Evolutionary conservation across 2,797 vertebrate species (phyloP), one percentile per base, ranked within the genome.

Genomic region (Denticeps clupeoides): DNA sequence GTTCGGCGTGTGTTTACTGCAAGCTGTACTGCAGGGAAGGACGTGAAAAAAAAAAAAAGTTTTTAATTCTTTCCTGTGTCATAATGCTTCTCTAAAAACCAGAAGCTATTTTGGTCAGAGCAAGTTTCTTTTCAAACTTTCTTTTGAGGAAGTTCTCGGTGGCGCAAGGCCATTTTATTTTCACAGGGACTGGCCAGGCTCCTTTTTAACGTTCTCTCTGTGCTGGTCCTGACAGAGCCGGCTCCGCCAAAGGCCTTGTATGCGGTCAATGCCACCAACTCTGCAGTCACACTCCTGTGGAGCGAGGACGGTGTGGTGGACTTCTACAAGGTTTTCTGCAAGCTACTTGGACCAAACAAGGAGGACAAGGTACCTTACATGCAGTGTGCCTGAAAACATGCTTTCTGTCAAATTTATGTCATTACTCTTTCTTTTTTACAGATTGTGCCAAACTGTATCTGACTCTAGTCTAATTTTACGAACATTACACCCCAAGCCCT

Each of bases 221-320:
- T n/a, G n/a, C n/a, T n/a, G n/a, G n/a, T n/a, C n/a, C n/a, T n/a
- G n/a, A 18, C 75, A 97, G 93, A 93, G 16, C 94, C 94, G n/a
- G 92, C 89, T 9, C 87, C 94, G 42, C 90, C 91, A 3, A 85
- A 83, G 59, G 86, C 88, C 0, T 76, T 98, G 51, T 91, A 85
- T 24, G 88, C 90, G 1, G 84, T 98, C 51, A 98, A 97, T 56
- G 80, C 88, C 60, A 95, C 90, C 0, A 87, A 89, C 71, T 88
- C 89, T 0, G 85, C 91, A 0, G 83, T 97, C 59, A 96, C 90
- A 2, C 75, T 98, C 68, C 82, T 97, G 47, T 98, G 94, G 94
- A 87, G 82, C 1, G 90, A 93, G 71, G 90, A 95, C 9, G 94
- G 94, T 7, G 81, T 97, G 4, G 90, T 89, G 4, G 94, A 98